A percentile compares a stretch with the other conserved stretches of the same genome.
Conservation (phyloP, 2,797 vertebrate genomes). For the Fundulus diaphanus region DNA sequence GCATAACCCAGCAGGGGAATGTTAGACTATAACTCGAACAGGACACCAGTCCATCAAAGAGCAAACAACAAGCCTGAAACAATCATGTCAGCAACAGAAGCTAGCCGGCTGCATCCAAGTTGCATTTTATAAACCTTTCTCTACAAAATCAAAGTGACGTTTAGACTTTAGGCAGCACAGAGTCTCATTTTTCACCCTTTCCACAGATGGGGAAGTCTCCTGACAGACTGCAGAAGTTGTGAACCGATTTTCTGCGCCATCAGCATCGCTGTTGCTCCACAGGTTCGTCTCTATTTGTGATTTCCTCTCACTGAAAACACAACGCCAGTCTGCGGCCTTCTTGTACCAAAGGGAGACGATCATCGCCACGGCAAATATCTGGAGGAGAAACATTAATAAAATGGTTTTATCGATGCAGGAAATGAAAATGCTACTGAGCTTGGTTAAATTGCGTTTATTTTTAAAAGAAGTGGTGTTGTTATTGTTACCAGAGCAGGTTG, state of each 20-base stretch:
- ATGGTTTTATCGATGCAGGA: neutral
- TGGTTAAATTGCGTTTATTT: neutral
- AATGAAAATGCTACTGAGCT: neutral
- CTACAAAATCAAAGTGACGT: neutral
- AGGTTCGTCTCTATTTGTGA: slow-evolving; percentile 48
- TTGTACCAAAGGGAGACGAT: slow-evolving; percentile 72
- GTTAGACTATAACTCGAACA: neutral
- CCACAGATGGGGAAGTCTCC: slow-evolving; percentile 33
- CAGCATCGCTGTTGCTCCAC: slow-evolving; percentile 22
- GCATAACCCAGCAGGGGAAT: too few species aligned
- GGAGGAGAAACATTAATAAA: slow-evolving; percentile 26
- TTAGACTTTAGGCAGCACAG: neutral
- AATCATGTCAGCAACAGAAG: neutral
- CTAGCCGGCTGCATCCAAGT: neutral
- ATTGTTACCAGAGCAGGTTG: slow-evolving; percentile 81
- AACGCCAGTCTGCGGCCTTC: slow-evolving; percentile 55
- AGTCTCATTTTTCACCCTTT: slow-evolving; percentile 72
- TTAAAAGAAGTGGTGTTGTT: too few species aligned
- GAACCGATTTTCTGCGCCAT: neutral
- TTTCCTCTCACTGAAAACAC: slow-evolving; percentile 28
- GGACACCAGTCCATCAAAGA: neutral
- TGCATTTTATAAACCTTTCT: neutral
- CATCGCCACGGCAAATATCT: slow-evolving; percentile 80
- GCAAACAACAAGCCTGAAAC: neutral
- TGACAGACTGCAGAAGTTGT: slow-evolving; percentile 12